Evolutionary conservation across 2,113 vertebrate genomes (phyloP).

Genomic region (Trogon surrucura): DNA sequence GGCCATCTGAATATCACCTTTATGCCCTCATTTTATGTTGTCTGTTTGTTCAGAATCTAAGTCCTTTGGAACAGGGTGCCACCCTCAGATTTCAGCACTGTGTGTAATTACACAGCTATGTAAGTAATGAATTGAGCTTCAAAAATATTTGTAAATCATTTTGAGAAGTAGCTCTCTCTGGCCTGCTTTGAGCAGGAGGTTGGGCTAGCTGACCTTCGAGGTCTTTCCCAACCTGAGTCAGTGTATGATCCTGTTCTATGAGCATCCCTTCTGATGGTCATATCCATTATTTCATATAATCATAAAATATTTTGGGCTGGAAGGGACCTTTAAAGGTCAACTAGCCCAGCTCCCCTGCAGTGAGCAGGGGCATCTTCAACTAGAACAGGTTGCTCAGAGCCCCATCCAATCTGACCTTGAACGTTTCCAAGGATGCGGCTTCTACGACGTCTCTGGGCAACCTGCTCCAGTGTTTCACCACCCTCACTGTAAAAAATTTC

Average conservation of each 20-base stretch:
- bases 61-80: background rate
- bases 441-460: no score
- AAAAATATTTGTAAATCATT: background rate
- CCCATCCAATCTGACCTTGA: no score
- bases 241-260: background rate
- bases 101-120: background rate
- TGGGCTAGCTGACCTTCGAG: background rate
- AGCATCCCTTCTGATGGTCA: background rate
- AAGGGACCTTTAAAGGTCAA: no score
- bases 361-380: no score
- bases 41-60: background rate
- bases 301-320: no score
- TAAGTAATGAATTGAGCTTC: background rate
- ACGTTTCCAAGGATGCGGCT: no score
- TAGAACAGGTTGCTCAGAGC: no score
- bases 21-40: background rate
- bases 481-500: no score
- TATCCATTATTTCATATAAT: background rate
- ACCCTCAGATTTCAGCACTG: background rate
- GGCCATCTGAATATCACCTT: background rate
- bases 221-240: background rate
- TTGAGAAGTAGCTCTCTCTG: background rate
- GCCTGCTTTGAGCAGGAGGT: background rate
- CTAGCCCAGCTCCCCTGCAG: no score
- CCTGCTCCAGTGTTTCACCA: no score